phyloP scores from a whole-genome alignment of 2,888 invertebrate genomes.

The Noctua janthe region DNA sequence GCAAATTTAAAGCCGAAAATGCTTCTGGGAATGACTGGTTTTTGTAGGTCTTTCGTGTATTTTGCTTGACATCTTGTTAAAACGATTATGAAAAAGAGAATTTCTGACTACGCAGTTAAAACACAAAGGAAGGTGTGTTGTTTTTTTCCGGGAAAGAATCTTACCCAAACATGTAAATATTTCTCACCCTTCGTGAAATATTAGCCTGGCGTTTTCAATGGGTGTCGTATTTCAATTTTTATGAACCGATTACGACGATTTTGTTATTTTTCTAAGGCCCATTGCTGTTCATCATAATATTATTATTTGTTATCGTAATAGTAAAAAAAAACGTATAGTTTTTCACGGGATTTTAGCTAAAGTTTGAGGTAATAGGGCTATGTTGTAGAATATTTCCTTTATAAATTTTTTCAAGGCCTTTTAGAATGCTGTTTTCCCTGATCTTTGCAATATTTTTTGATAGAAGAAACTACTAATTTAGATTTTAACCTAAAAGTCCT shows the following conservation, averaged over 20 bases:
- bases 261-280: background rate
- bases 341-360: background rate
- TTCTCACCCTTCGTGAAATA: background rate
- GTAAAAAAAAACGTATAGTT: background rate
- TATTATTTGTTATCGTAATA: background rate
- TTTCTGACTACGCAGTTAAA: background rate
- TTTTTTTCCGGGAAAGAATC: background rate
- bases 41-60: background rate
- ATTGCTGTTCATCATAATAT: background rate
- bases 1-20: background rate
- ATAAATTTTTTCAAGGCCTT: background rate
- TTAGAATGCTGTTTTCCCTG: background rate
- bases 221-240: constrained; percentile 18
- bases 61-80: background rate
- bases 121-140: background rate
- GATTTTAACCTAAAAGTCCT: background rate
- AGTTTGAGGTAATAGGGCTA: background rate
- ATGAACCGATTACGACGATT: constrained; percentile 9
- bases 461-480: background rate
- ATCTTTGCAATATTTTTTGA: background rate
- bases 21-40: background rate
- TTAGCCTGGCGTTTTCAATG: background rate
- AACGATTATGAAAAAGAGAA: background rate
- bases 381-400: background rate
- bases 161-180: background rate